Base-by-base conservation (phyloP, 2,113 vertebrate species). In the Phalacrocorax pelagicus region DNA sequence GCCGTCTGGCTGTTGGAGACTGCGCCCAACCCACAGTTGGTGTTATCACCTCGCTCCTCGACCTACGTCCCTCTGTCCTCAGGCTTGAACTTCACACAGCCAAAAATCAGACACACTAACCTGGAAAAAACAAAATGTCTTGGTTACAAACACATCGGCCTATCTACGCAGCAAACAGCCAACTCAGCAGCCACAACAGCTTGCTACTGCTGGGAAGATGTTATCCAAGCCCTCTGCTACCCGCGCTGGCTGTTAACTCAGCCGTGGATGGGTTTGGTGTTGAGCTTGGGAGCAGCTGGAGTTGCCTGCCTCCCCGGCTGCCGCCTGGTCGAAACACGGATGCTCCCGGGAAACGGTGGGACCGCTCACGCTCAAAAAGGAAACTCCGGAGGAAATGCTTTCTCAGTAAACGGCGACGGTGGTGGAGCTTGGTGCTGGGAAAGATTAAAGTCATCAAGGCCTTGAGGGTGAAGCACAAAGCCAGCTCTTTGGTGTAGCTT, bases 381-480 rank as follows among this genome's bases (percentile, higher is more conserved):
- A 54, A 93, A 55, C 71, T 32, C 71, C 1, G 0, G 54, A 88
- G 81, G 89, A 95, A 95, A 72, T 30, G 93, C 92, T 77, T 90
- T 70, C 90, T 94, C 95, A 94, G 91, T 81, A 81, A 79, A 94
- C 0, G 2, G 77, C 88, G 65, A 36, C 8, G 0, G 80, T 78
- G 93, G 94, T 34, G 0, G 81, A 83, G 90, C 90, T 82, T 3
- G 0, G 59, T 1, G 32, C 79, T 93, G 90, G 85, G 47, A 86
- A 95, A 96, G 91, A 93, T 90, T 90, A 85, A 92, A 96, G 88
- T 93, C 93, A 83, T 23, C 2, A 7, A 90, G 92, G 90, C 90
- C 93, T 92, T 54, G 79, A 92, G 94, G 96, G 95, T 91, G 86
- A 95, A 96, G 89, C 79, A 87, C 92, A 90, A 80, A 92, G 73